Evolutionary conservation across 2,113 vertebrate species (phyloP), one percentile per base, ranked within the genome.

Genomic region (Macaca mulatta): DNA sequence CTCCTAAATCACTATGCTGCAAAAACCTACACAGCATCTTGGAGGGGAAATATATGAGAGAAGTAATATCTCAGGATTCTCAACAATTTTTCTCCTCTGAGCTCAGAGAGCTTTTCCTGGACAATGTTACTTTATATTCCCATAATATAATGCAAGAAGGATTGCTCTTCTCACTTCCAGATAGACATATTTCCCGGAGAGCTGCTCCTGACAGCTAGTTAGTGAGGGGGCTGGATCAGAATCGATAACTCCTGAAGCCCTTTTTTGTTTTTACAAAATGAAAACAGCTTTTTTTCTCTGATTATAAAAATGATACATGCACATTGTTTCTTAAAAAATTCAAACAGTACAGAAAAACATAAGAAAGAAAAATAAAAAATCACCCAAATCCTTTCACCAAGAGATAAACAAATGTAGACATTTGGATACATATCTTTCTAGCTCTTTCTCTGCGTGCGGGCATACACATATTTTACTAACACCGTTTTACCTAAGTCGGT

Each of bases 221-320:
- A 94, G 95, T 20, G 69, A 86, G 90, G 70, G 75, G 74, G 57
- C 38, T 40, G n/a, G 75, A 35, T 89, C 87, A 74, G 92, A 93
- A 84, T 94, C 8, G 0, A 11, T 94, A 90, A 45, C 18, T 75
- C 81, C 81, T 35, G 17, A 78, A 89, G 89, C 89, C 25, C 69
- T 59, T 95, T 93, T 96, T 88, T 72, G 64, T 82, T 89, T 96
- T 93, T 57, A 89, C 83, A 96, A 91, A 96, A 96, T 90, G 89
- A 95, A 97, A 93, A 96, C 96, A 95, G 90, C 80, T 94, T 7
- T 92, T 80, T 84, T 61, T 48, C 57, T 7, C 74, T 25, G 74
- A 96, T 97, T 89, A 96, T 95, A 92, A 97, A 96, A 96, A 96
- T 93, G 97, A 94, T 97, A 79, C 89, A 87, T 84, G 89, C 12